A percentile compares a stretch with the other conserved stretches of the same genome.
phyloP scores from a whole-genome alignment of 1,140 invertebrate species.

The Drosophila sproati region DNA sequence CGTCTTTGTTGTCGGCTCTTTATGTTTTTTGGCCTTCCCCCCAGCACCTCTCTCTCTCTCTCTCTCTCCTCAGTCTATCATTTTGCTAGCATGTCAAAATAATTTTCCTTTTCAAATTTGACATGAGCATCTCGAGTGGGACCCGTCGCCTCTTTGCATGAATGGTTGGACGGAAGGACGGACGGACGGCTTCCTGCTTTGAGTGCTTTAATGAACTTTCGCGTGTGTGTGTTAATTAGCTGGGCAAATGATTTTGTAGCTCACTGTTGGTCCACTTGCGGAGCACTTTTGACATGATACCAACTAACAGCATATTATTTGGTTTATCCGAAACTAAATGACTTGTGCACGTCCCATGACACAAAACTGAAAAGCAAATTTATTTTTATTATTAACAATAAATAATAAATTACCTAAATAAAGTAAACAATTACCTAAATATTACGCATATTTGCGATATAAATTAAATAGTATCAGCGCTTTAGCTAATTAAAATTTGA shows the following conservation, averaged over 20 bases:
- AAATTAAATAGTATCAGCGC: too few relatives aligned
- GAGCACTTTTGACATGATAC: conserved; percentile 4
- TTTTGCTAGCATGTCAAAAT: conserved; percentile 37
- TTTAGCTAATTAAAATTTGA: too few relatives aligned
- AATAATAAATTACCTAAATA: too few relatives aligned
- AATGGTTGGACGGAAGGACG: not conserved
- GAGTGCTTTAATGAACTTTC: conserved; percentile 43
- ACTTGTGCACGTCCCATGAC: too few relatives aligned
- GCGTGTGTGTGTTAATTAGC: conserved; percentile 44
- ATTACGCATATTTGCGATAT: too few relatives aligned
- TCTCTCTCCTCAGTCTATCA: not conserved
- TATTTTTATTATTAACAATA: not conserved
- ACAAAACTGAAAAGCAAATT: not conserved
- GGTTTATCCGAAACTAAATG: too few relatives aligned
- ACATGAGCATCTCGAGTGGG: conserved; percentile 44
- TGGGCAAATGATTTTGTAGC: conserved; percentile 21
- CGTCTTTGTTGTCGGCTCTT: conserved; percentile 8
- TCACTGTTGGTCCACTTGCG: not conserved
- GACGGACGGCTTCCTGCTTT: conserved; percentile 13
- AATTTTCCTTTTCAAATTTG: conserved; percentile 51
- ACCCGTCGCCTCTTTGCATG: conserved; percentile 15
- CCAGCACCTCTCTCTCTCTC: not conserved
- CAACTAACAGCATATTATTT: not conserved
- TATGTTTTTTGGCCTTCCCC: not conserved
- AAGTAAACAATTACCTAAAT: too few relatives aligned